Percentiles rank a stretch among this genome's conserved stretches.
Conservation (phyloP, 37 sponge, comb jelly and placozoan genomes). For the Eunapius fragilis region DNA sequence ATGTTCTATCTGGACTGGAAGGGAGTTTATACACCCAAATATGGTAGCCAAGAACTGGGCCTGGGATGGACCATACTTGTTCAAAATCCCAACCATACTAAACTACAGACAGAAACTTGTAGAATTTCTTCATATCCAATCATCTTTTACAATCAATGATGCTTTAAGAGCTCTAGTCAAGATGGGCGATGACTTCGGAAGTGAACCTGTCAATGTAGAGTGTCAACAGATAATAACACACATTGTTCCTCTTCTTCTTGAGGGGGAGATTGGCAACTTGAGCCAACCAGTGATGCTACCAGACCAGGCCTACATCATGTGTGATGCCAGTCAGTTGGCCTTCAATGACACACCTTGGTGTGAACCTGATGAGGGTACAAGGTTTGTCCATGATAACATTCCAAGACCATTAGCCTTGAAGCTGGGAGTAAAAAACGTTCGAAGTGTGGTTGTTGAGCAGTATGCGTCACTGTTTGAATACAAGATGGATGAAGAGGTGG, state of each 20-base stretch:
- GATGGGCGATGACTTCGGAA: conserved; percentile 44
- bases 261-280: neutral
- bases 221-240: conserved; percentile 10
- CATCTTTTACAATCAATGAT: conserved; percentile 33
- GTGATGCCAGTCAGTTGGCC: conserved; percentile 16
- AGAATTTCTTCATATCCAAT: conserved; percentile 27
- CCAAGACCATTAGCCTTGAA: conserved; percentile 26
- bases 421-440: conserved; percentile 18
- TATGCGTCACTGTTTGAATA: conserved; percentile 1
- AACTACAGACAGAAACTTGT: neutral
- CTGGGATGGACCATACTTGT: conserved; percentile 52
- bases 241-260: conserved; percentile 9
- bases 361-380: neutral
- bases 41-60: conserved; percentile 26
- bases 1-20: conserved; percentile 53
- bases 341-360: conserved; percentile 59
- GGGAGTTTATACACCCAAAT: conserved; percentile 18
- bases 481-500: neutral
- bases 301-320: conserved; percentile 29
- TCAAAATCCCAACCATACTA: conserved; percentile 29
- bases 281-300: conserved; percentile 23
- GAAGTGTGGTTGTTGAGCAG: conserved; percentile 23
- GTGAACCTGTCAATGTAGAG: neutral
- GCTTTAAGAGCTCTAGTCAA: conserved; percentile 31
- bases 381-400: conserved; percentile 17